Percentiles rank a stretch among this genome's conserved stretches.
Evolutionary conservation across 2,888 invertebrate genomes (phyloP).

Genomic region (Callosobruchus maculatus): DNA sequence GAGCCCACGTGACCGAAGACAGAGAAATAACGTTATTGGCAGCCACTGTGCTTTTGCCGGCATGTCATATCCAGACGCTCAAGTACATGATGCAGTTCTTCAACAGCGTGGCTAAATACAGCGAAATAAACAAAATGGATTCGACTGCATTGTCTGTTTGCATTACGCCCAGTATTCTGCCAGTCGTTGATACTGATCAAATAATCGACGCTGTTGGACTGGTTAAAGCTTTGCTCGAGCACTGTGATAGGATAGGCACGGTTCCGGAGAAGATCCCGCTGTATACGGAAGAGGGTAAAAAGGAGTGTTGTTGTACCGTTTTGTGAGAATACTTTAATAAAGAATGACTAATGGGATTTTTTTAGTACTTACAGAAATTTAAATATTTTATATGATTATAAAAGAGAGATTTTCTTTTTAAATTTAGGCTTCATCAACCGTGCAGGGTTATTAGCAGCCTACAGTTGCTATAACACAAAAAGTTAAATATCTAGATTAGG

Average conservation of each 20-base stretch:
- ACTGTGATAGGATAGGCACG: background rate
- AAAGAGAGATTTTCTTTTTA: no score
- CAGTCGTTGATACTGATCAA: background rate
- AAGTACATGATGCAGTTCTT: slow-evolving; percentile 70
- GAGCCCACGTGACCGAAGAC: slow-evolving; percentile 58
- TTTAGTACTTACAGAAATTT: background rate
- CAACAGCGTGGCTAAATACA: slow-evolving; percentile 10
- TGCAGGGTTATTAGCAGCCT: no score
- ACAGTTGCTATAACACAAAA: no score
- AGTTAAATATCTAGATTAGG: no score
- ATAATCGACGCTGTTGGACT: background rate
- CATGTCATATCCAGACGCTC: slow-evolving; percentile 70
- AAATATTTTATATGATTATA: no score
- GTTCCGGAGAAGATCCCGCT: background rate
- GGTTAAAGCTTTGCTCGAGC: background rate
- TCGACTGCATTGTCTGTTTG: slow-evolving; percentile 8
- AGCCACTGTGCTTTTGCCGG: slow-evolving; percentile 67
- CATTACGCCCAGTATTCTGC: slow-evolving; percentile 14
- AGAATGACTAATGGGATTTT: no score
- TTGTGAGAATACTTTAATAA: no score
- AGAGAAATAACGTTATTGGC: slow-evolving; percentile 61
- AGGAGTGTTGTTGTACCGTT: background rate
- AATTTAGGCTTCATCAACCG: no score
- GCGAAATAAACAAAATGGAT: slow-evolving; percentile 12
- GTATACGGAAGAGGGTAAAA: background rate